These are phyloP conservation scores for Nothoprocta perdicaria DNA, from an alignment of 2,113 vertebrate species.

Conservation along the genomic window DNA sequence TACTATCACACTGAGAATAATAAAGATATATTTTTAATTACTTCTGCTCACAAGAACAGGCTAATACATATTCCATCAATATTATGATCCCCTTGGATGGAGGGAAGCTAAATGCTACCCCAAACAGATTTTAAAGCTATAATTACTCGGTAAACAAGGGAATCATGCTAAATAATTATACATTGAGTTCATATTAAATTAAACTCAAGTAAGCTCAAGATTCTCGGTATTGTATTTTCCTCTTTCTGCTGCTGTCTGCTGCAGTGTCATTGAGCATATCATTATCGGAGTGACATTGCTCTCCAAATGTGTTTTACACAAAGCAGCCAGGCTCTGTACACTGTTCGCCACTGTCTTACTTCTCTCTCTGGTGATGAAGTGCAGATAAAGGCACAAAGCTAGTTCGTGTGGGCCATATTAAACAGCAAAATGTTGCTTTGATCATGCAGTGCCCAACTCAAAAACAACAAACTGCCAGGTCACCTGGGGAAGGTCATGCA, in stretches of 20 bases:
- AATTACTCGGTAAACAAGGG: slow-evolving; percentile 83
- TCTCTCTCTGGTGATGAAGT: neutral
- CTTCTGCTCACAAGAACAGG: slow-evolving; percentile 77
- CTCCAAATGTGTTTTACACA: neutral
- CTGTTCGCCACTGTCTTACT: neutral
- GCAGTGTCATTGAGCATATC: slow-evolving; percentile 40
- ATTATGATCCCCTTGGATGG: slow-evolving; percentile 80
- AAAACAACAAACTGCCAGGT: slow-evolving; percentile 23
- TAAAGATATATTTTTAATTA: slow-evolving; percentile 84
- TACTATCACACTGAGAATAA: slow-evolving; percentile 80
- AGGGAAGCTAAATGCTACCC: slow-evolving; percentile 79
- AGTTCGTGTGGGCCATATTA: neutral
- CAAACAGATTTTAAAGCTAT: slow-evolving; percentile 83
- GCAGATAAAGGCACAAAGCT: neutral
- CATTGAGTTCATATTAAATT: slow-evolving; percentile 72
- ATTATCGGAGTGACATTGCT: neutral
- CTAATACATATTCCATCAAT: slow-evolving; percentile 83
- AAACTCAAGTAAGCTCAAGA: slow-evolving; percentile 45
- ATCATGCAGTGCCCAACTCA: neutral
- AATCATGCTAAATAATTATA: slow-evolving; percentile 79
- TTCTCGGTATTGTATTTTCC: slow-evolving; percentile 36
- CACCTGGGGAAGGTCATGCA: slow-evolving; percentile 28
- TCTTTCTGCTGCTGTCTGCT: slow-evolving; percentile 8
- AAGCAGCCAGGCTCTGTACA: neutral
- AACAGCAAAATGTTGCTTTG: neutral